Evolutionary conservation across 2,797 vertebrate genomes (phyloP).

Genomic region (Syngnathus acus): DNA sequence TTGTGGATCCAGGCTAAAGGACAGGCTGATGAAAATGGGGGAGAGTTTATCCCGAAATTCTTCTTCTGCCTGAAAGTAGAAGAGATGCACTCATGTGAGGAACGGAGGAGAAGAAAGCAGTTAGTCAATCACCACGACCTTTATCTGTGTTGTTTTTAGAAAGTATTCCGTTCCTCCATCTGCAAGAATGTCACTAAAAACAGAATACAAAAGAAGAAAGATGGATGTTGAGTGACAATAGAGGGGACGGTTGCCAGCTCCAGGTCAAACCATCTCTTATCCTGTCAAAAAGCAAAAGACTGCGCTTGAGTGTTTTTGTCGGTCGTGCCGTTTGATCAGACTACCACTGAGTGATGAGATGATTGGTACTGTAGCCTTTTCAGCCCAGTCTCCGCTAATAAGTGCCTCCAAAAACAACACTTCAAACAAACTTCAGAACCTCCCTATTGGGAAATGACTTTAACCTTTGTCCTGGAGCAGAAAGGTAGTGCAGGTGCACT

Average conservation of each 20-base stretch:
- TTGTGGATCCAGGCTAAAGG: slow-evolving; percentile 81
- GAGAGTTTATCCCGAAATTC: slow-evolving; percentile 92
- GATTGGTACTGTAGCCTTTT: slow-evolving; percentile 28
- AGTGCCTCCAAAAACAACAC: slow-evolving; percentile 17
- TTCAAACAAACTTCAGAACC: slow-evolving; percentile 36
- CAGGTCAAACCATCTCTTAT: slow-evolving; percentile 21
- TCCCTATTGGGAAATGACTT: slow-evolving; percentile 33
- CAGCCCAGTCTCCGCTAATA: slow-evolving; percentile 2
- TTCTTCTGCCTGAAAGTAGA: slow-evolving; percentile 72
- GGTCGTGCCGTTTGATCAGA: slow-evolving; percentile 39
- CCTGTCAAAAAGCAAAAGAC: slow-evolving; percentile 21
- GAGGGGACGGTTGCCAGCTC: slow-evolving; percentile 12
- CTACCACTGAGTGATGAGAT: slow-evolving; percentile 33
- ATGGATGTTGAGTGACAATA: slow-evolving; percentile 20
- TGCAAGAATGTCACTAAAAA: neutral
- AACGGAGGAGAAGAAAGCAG: neutral
- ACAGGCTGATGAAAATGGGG: slow-evolving; percentile 78
- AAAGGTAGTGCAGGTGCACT: slow-evolving; percentile 35
- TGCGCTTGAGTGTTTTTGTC: slow-evolving; percentile 25
- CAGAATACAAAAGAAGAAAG: neutral
- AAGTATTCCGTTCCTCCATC: neutral
- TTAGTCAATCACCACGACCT: neutral
- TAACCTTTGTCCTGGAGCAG: slow-evolving; percentile 19
- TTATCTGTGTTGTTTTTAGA: neutral
- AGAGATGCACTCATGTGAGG: slow-evolving; percentile 4